These are phyloP conservation scores for Cephalophus harveyi DNA, from an alignment of 2,113 vertebrate species.

Conservation along the genomic window DNA sequence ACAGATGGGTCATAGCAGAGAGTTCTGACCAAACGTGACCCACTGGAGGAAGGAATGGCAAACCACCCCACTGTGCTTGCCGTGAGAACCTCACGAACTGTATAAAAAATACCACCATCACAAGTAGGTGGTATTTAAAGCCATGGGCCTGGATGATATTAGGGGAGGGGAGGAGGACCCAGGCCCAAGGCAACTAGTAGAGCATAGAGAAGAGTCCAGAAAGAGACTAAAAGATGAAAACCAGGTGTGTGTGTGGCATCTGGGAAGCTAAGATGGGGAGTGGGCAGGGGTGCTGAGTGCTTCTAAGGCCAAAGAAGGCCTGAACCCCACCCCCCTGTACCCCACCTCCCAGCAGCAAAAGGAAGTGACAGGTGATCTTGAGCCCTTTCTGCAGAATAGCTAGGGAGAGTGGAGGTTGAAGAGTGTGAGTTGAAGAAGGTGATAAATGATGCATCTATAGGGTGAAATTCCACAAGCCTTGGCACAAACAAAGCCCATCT, in stretches of 20 bases:
- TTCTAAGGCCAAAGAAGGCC: neutral
- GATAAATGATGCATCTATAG: neutral
- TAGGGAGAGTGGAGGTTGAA: neutral
- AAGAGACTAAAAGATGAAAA: constrained; percentile 1
- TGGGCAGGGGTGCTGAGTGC: neutral
- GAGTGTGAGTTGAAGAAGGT: neutral
- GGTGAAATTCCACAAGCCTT: neutral
- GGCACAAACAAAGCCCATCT: constrained; percentile 4
- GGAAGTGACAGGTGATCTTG: neutral
- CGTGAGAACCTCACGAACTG: neutral
- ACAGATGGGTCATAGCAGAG: neutral
- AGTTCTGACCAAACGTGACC: neutral
- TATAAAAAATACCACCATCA: neutral
- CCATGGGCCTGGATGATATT: neutral
- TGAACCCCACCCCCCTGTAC: neutral
- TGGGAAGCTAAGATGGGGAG: neutral
- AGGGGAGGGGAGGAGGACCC: neutral
- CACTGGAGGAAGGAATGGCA: neutral
- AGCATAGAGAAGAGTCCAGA: neutral
- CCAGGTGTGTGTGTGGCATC: neutral
- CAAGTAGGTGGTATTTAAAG: neutral
- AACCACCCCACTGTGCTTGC: neutral
- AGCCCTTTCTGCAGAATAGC: neutral
- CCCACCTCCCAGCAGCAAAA: neutral
- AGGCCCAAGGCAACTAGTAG: neutral